phyloP scores from a whole-genome alignment of 2,797 vertebrate species.

The Labeo calbasu region DNA sequence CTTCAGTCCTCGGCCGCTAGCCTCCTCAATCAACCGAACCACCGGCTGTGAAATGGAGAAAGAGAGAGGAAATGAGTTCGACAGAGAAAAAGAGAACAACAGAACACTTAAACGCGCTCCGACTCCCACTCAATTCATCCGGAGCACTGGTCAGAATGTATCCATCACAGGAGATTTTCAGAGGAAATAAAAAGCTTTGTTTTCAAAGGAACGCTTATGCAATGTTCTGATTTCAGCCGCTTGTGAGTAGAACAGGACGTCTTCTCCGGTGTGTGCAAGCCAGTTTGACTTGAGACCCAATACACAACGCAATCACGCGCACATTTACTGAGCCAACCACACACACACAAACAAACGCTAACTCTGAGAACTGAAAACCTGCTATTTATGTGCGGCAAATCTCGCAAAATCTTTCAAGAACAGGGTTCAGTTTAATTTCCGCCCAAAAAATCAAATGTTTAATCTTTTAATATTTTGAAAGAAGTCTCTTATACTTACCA shows the following conservation, averaged over 20 bases:
- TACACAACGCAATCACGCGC: constrained; percentile 2
- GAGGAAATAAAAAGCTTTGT: constrained; percentile 62
- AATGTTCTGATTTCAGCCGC: constrained; percentile 54
- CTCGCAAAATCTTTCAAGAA: not conserved
- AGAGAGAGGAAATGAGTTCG: constrained; percentile 6
- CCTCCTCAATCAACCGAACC: constrained; percentile 93
- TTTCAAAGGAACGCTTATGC: constrained; percentile 55
- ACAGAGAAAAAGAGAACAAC: constrained; percentile 7
- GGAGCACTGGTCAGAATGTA: constrained; percentile 52
- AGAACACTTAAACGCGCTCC: constrained; percentile 32
- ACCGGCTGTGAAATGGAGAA: constrained; percentile 81
- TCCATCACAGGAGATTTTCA: constrained; percentile 58
- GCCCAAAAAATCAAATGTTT: not conserved
- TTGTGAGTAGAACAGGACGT: constrained; percentile 56
- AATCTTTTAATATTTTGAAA: not conserved
- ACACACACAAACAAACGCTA: constrained; percentile 1
- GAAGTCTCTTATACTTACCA: too few species aligned
- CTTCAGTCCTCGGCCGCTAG: constrained; percentile 89
- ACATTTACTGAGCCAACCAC: not conserved
- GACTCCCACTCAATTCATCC: constrained; percentile 43
- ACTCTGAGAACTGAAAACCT: not conserved
- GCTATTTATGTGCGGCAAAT: not conserved
- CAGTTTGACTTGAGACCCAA: constrained; percentile 18
- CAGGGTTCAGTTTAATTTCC: not conserved
- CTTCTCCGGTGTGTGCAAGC: constrained; percentile 30